These are phyloP conservation scores for Parnassius apollo DNA, from an alignment of 2,888 invertebrate species.

Conservation along the genomic window DNA sequence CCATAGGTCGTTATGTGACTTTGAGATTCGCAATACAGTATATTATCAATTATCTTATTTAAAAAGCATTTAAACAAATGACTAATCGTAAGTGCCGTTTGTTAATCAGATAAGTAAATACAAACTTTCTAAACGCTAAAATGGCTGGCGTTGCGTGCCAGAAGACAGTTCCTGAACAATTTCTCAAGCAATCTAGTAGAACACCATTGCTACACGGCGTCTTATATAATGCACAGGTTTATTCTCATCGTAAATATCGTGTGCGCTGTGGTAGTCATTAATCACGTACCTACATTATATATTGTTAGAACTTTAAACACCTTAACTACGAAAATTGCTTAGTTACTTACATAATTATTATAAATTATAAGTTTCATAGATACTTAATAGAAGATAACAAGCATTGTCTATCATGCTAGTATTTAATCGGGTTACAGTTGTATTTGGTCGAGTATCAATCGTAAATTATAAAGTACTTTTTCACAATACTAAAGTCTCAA, in stretches of 20 bases:
- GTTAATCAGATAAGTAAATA: conserved; percentile 39
- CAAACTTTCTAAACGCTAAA: conserved; percentile 35
- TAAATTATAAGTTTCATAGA: background rate
- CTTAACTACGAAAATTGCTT: background rate
- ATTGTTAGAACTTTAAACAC: background rate
- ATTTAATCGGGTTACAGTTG: background rate
- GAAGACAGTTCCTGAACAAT: conserved; percentile 38
- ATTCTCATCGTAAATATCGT: conserved; percentile 1
- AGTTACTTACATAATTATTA: background rate
- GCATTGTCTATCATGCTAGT: background rate
- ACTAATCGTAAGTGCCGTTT: conserved; percentile 26
- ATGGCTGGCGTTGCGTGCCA: conserved; percentile 45
- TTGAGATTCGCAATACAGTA: too few relatives aligned
- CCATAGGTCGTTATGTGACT: too few relatives aligned
- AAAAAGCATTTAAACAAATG: conserved; percentile 7
- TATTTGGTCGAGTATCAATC: background rate
- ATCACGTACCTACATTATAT: conserved; percentile 2
- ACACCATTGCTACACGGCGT: conserved; percentile 28
- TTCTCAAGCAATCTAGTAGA: conserved; percentile 33
- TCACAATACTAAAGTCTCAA: background rate
- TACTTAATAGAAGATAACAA: background rate
- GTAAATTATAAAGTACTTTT: conserved; percentile 4
- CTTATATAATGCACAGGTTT: conserved; percentile 24
- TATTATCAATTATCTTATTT: too few relatives aligned
- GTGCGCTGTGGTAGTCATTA: background rate